A percentile compares a stretch with the other conserved stretches of the same genome.
phyloP scores from a whole-genome alignment of 2,113 vertebrate genomes.

The Stigmatopora nigra region DNA sequence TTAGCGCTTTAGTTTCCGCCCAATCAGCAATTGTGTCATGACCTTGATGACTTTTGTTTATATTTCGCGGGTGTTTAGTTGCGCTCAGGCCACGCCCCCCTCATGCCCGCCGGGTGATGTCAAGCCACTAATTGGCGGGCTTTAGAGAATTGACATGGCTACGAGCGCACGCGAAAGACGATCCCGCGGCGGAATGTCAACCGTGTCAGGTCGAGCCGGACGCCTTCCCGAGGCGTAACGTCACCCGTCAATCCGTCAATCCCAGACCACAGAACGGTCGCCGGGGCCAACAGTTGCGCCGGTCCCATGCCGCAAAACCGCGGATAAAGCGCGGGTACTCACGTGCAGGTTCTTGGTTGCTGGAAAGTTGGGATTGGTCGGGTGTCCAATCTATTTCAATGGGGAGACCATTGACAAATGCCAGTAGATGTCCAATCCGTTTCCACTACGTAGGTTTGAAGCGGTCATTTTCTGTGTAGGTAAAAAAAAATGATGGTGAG shows the following conservation, averaged over 20 bases:
- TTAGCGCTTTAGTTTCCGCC: neutral
- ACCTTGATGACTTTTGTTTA: slow-evolving; percentile 30
- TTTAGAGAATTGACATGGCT: slow-evolving; percentile 59
- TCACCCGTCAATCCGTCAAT: slow-evolving; percentile 66
- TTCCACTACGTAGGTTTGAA: no score
- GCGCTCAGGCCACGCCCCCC: slow-evolving; percentile 12
- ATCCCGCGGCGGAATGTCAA: slow-evolving; percentile 56
- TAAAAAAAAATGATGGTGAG: no score
- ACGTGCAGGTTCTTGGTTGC: no score
- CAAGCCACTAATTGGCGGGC: slow-evolving; percentile 63
- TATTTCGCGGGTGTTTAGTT: slow-evolving; percentile 19
- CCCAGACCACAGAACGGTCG: slow-evolving; percentile 4
- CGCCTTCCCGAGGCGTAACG: slow-evolving; percentile 60
- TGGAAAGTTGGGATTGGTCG: no score
- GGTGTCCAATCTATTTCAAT: neutral
- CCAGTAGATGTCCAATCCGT: no score
- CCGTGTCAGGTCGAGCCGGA: slow-evolving; percentile 57
- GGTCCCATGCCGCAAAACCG: no score
- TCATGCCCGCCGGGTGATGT: slow-evolving; percentile 23
- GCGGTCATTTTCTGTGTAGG: no score
- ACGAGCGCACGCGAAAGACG: slow-evolving; percentile 69
- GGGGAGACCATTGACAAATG: no score
- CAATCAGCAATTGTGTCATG: slow-evolving; percentile 19
- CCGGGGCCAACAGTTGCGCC: neutral
- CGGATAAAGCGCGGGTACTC: no score